A percentile compares a stretch with the other conserved stretches of the same genome.
These are phyloP conservation scores for Cryptocephalus primarius DNA, from an alignment of 2,888 invertebrate genomes.

Conservation along the genomic window DNA sequence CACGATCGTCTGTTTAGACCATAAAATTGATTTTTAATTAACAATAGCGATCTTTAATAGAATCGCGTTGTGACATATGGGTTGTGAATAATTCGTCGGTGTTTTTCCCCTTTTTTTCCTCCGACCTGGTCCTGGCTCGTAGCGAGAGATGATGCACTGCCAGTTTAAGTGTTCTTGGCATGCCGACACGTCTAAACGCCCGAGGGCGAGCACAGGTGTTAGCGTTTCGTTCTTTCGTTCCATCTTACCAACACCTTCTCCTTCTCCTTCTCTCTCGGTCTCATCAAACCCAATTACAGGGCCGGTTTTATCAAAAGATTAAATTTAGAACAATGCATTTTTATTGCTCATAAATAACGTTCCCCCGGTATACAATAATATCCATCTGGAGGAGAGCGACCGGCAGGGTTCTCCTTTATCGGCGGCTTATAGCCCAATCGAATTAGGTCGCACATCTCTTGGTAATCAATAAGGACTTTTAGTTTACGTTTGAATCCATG, in stretches of 20 bases:
- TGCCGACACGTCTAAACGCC: conserved; percentile 31
- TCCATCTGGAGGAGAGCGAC: conserved; percentile 10
- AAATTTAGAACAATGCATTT: conserved; percentile 37
- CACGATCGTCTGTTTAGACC: no score
- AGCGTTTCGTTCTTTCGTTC: conserved; percentile 27
- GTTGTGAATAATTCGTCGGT: conserved; percentile 21
- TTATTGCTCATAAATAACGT: conserved; percentile 29
- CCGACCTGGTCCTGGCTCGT: conserved; percentile 3
- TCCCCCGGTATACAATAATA: conserved; percentile 11
- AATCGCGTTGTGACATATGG: conserved; percentile 22
- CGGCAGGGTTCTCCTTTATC: background rate
- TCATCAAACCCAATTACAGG: conserved; percentile 38
- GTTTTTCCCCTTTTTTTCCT: conserved; percentile 4
- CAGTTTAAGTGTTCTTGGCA: conserved; percentile 21
- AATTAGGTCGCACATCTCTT: no score
- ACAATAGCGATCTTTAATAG: conserved; percentile 14
- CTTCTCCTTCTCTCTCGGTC: conserved; percentile 18
- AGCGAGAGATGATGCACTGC: conserved; percentile 11
- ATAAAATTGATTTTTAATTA: conserved; percentile 14
- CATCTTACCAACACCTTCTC: conserved; percentile 19
- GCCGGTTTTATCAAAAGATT: conserved; percentile 37
- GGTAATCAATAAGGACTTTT: no score
- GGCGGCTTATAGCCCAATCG: background rate
- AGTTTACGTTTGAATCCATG: conserved; percentile 4
- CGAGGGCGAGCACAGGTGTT: conserved; percentile 33